These are phyloP conservation scores for Scaptomyza tumidula DNA, from an alignment of 2,888 invertebrate species.

Conservation along the genomic window DNA sequence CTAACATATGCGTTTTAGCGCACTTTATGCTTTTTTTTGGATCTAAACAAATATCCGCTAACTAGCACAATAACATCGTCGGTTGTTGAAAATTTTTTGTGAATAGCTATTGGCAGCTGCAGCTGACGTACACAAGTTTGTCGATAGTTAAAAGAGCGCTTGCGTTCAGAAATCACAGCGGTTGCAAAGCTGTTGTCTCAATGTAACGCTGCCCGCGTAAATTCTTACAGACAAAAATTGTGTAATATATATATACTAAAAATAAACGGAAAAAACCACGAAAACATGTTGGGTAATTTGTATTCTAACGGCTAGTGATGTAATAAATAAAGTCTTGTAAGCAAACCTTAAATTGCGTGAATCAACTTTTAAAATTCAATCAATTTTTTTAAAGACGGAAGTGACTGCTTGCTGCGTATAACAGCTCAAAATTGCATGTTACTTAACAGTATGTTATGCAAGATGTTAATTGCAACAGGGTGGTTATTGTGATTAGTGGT, in stretches of 20 bases:
- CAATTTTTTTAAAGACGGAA: not conserved
- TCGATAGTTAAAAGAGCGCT: constrained; percentile 36
- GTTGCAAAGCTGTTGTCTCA: constrained; percentile 32
- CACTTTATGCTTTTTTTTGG: constrained; percentile 40
- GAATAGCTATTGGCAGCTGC: constrained; percentile 71
- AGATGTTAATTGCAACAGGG: constrained; percentile 49
- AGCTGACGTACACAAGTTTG: constrained; percentile 75
- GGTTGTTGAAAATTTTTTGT: constrained; percentile 63
- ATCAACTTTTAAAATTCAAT: too few species aligned
- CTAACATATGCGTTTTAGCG: constrained; percentile 37
- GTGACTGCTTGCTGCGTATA: constrained; percentile 12
- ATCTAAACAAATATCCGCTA: constrained; percentile 32
- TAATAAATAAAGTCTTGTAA: not conserved
- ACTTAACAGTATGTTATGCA: constrained; percentile 32
- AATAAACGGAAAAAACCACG: too few species aligned
- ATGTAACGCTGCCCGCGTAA: not conserved
- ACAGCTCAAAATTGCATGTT: constrained; percentile 1
- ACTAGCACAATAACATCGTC: constrained; percentile 53
- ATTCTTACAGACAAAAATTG: not conserved
- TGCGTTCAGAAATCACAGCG: constrained; percentile 24
- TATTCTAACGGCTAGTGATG: not conserved
- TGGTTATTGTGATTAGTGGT: constrained; percentile 17
- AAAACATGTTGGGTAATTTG: too few species aligned
- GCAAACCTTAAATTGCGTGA: too few species aligned
- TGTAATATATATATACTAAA: too few species aligned